phyloP scores from a whole-genome alignment of 2,113 vertebrate species.

The Ranitomeya imitator region DNA sequence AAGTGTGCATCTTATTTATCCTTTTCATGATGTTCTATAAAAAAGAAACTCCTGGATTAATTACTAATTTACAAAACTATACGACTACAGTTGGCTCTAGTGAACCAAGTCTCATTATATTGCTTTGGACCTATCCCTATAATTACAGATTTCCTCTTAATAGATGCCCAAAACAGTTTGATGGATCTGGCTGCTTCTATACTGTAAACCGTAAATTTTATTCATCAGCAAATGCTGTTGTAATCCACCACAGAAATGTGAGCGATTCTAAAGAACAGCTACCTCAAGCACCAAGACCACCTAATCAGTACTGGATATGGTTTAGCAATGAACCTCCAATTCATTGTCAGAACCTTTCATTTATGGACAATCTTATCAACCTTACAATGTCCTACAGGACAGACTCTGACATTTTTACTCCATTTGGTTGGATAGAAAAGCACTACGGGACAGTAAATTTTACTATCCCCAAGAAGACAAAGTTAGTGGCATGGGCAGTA shows the following conservation, averaged over 20 bases:
- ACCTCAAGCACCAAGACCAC: neutral
- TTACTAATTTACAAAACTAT: too few relatives aligned
- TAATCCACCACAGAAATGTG: neutral
- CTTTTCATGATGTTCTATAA: too few relatives aligned
- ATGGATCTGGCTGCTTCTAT: neutral
- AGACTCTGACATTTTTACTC: slow-evolving; percentile 32
- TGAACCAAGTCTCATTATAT: neutral
- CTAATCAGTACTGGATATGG: neutral
- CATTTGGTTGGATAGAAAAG: slow-evolving; percentile 27
- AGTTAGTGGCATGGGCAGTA: slow-evolving; percentile 46
- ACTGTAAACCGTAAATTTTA: neutral
- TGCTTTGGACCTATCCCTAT: neutral
- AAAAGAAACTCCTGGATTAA: too few relatives aligned
- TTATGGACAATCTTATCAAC: slow-evolving; percentile 13
- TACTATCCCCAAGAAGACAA: slow-evolving; percentile 20
- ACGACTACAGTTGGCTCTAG: too few relatives aligned
- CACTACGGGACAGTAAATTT: neutral
- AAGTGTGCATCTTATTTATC: too few relatives aligned
- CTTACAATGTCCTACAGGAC: slow-evolving; percentile 4
- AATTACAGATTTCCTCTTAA: neutral
- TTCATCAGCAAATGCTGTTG: slow-evolving; percentile 8
- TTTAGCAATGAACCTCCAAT: neutral
- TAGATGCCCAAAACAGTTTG: neutral
- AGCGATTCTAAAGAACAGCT: neutral
- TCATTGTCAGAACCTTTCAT: neutral